Evolutionary conservation across 2,888 invertebrate genomes (phyloP), one percentile per base, ranked within the genome.

Genomic region (Calliopum simillimum): DNA sequence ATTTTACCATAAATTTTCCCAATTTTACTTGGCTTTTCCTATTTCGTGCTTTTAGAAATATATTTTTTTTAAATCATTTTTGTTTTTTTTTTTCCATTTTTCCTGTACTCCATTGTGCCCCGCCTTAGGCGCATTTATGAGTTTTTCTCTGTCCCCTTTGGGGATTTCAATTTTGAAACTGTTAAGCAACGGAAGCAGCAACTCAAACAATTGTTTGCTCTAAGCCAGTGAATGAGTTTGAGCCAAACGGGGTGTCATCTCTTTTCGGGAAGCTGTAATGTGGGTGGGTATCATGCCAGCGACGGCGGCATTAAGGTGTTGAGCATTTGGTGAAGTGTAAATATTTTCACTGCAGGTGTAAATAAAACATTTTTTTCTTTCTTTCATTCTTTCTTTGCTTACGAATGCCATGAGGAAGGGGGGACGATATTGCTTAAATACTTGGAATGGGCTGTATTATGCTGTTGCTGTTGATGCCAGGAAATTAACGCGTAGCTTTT

Each of bases 1-100:
- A 82, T 79, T 81, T 80, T 80, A 76, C 79, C 81, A 81, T 82
- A 81, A 81, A 81, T 82, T 82, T 82, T 67, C 76, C 75, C 74
- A 76, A 74, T 49, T 43, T 47, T 12, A 72, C 71, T 72, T 46
- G 23, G 23, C 47, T 6, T 43, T 64, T 41, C 70, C 13, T 59
- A 43, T 58, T 63, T 63, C 16, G 46, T 23, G 23, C 49, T 44
- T 68, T 53, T 47, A 13, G 6, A 23, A 13, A 33, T 41, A 51
- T 53, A 51, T 58, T 67, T 23, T 16, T 19, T 49, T 61, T 66
- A 43, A 25, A 21, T 59, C 49, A 47, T 41, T 61, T 41, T 65
- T 59, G 21, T 43, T 49, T 12, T 56, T 59, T 47, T 16, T 67
- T 53, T 43, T 65, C 44, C 69, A 61, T 16, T 67, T 53, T 43